Evolutionary conservation across 2,888 invertebrate genomes (phyloP), one percentile per base, ranked within the genome.

Genomic region (Sphaerophoria taeniata): DNA sequence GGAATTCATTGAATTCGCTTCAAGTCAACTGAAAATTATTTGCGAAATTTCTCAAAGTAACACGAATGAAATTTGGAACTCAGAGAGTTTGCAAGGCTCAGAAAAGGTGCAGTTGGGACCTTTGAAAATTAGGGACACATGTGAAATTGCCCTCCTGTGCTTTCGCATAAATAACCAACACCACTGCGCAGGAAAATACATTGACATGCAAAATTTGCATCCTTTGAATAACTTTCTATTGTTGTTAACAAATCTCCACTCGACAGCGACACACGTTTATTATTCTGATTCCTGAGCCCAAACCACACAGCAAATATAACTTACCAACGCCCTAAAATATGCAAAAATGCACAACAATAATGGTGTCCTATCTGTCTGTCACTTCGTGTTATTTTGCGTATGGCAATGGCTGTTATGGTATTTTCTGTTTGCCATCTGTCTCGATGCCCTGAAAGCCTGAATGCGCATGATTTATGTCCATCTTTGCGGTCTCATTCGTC

Each of bases 381-480:
- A 4, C 3, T 51, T 5, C 14, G 24, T 45, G 49, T 33, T n/a
- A 33, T 6, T 49, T 11, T 63, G 14, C 56, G 14, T 36, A 39
- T 61, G 34, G 34, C 63, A 53, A 55, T 45, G 69, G 55, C 11
- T 4, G 11, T 43, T 34, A 39, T 61, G 45, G 33, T 51, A 14
- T 49, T 11, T 47, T 49, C 11, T 76, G 58, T 85, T 81, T 85
- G 63, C 81, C 76, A 73, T 76, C 67, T 53, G 72, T 76, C 85
- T 76, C 55, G 36, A 16, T 16, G 58, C n/a, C 58, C 65, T 80
- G 55, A 72, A 77, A 53, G 58, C 45, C 39, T 71, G 75, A 72
- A 72, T 81, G 81, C 24, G 24, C 85, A 81, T 81, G 76, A 85
- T 81, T 85, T 85, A 81, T 76, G 75, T 58, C 31, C 60, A 67